These are phyloP conservation scores for Lobophora halterata DNA, from an alignment of 2,888 invertebrate species.

Conservation along the genomic window DNA sequence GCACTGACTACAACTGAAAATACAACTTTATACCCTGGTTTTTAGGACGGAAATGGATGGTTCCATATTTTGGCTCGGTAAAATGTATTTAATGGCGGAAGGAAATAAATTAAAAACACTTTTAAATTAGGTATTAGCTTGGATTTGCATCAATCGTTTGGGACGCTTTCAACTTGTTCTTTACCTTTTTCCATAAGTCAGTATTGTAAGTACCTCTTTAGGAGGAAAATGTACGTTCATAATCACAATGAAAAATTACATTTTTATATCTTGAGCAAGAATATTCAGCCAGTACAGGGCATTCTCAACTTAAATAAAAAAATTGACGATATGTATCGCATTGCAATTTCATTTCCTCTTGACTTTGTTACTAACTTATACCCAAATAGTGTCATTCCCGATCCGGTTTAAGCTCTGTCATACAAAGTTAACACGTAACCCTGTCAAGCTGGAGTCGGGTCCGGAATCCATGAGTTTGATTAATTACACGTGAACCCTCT, in stretches of 20 bases:
- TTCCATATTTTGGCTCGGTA: not conserved
- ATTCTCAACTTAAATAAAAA: too few species aligned
- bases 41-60: conserved; percentile 6
- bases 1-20: not conserved
- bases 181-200: too few species aligned
- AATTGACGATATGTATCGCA: too few species aligned
- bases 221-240: too few species aligned
- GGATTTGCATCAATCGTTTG: conserved; percentile 8
- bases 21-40: conserved; percentile 1
- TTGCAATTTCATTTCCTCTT: too few species aligned
- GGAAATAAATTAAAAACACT: conserved; percentile 10
- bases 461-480: conserved; percentile 46
- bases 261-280: too few species aligned
- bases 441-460: conserved; percentile 49
- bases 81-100: conserved; percentile 6
- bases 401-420: conserved; percentile 27
- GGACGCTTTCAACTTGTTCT: too few species aligned
- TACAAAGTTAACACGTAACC: conserved; percentile 40
- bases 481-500: conserved; percentile 61
- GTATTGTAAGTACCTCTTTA: too few species aligned
- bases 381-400: conserved; percentile 2
- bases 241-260: too few species aligned
- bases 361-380: not conserved
- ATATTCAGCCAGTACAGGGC: too few species aligned
- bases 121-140: conserved; percentile 12